These are phyloP conservation scores for Ctenosaura bakeri DNA, from an alignment of 2,797 vertebrate species.

Conservation along the genomic window DNA sequence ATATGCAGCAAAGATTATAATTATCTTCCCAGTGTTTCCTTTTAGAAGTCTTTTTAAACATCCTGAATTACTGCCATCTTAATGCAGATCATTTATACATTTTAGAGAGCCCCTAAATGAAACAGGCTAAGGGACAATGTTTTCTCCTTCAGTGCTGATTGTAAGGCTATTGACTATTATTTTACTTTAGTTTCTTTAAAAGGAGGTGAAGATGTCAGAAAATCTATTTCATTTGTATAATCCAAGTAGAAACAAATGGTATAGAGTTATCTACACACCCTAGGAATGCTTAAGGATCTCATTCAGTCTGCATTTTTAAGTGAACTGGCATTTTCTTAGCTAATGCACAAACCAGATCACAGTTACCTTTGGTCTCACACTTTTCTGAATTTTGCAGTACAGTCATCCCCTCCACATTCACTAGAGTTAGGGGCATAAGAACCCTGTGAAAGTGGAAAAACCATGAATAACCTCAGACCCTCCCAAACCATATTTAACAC, in stretches of 20 bases:
- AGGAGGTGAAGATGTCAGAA: background rate
- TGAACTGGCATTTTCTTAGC: background rate
- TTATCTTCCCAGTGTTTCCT: constrained; percentile 56
- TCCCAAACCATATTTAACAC: too few relatives aligned
- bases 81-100: constrained; percentile 64
- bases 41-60: constrained; percentile 53
- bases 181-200: background rate
- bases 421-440: too few relatives aligned
- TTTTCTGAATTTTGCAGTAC: background rate
- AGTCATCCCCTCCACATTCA: background rate
- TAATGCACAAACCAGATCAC: background rate
- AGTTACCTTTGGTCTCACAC: background rate
- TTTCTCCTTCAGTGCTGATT: constrained; percentile 42
- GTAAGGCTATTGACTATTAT: constrained; percentile 20
- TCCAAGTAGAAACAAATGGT: background rate
- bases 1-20: constrained; percentile 51
- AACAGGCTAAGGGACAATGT: constrained; percentile 52
- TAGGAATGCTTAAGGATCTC: too few relatives aligned
- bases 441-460: too few relatives aligned
- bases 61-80: constrained; percentile 66
- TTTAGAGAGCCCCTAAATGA: constrained; percentile 57
- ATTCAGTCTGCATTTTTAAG: background rate
- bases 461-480: too few relatives aligned
- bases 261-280: too few relatives aligned
- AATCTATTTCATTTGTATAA: background rate